Conservation (phyloP, 2,113 vertebrate genomes). For the Vombatus ursinus region DNA sequence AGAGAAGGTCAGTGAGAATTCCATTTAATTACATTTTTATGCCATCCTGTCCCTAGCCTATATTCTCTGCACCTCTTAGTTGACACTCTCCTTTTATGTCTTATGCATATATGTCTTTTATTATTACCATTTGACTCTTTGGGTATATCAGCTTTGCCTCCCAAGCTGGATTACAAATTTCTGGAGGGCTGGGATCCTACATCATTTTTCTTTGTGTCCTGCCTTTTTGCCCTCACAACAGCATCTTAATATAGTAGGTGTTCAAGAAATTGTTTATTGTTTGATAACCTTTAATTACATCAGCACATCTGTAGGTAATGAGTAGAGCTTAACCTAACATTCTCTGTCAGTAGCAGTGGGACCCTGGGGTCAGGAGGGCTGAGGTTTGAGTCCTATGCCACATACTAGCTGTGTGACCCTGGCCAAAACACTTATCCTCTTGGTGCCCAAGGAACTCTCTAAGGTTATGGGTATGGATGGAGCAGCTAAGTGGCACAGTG, state of each 20-base stretch:
- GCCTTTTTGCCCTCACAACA: neutral
- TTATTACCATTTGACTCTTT: neutral
- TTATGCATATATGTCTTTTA: neutral
- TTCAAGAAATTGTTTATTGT: neutral
- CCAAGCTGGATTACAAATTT: neutral
- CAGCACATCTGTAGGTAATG: neutral
- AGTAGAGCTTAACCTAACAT: neutral
- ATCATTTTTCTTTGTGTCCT: neutral
- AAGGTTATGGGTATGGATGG: neutral
- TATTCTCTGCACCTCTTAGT: slow-evolving; percentile 27
- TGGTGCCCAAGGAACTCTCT: neutral
- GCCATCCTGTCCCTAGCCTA: neutral
- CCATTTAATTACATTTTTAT: slow-evolving; percentile 31
- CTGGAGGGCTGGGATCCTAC: neutral
- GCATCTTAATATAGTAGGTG: neutral
- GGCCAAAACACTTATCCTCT: neutral
- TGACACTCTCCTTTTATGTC: neutral
- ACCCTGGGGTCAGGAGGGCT: neutral
- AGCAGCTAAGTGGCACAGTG: neutral
- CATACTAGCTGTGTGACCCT: neutral
- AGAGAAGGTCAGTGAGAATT: slow-evolving; percentile 11
- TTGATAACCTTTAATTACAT: neutral
- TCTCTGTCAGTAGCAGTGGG: neutral
- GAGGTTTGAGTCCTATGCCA: neutral
- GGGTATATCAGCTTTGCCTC: neutral